A percentile compares a stretch with the other conserved stretches of the same genome.
phyloP scores from a whole-genome alignment of 2,113 vertebrate species.

The Pteropus alecto region DNA sequence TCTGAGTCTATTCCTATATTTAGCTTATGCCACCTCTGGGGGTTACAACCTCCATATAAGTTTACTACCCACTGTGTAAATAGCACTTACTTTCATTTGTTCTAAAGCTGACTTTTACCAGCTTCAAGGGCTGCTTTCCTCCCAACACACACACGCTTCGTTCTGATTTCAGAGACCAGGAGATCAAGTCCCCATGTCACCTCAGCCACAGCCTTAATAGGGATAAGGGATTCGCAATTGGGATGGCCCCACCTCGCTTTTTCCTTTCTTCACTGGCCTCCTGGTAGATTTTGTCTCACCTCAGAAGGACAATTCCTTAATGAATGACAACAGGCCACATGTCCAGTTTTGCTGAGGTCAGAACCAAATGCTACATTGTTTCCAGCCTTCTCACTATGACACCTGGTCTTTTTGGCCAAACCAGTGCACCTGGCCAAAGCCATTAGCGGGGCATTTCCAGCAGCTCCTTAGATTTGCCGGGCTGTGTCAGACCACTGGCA shows the following conservation, averaged over 20 bases:
- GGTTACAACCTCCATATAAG: background rate
- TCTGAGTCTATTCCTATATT: background rate
- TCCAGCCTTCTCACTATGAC: background rate
- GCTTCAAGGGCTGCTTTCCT: background rate
- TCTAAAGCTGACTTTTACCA: background rate
- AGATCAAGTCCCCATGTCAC: background rate
- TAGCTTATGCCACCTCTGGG: conserved; percentile 1
- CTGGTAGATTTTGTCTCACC: background rate
- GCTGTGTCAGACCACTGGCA: background rate
- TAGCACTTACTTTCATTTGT: background rate
- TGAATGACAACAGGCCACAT: background rate
- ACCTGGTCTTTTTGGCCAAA: background rate
- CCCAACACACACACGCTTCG: rapidly evolving
- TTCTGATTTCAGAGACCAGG: background rate
- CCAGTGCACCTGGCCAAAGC: background rate
- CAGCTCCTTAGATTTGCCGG: background rate
- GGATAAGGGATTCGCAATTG: background rate
- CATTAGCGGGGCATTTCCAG: background rate
- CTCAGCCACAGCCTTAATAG: background rate
- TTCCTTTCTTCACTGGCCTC: background rate
- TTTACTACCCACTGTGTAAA: conserved; percentile 48
- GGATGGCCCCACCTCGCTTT: background rate
- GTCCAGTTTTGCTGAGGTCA: background rate
- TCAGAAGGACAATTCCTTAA: background rate
- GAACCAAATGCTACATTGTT: background rate